Percentiles rank a stretch among this genome's conserved stretches.
These are phyloP conservation scores for Leptinotarsa peninsularis DNA, from an alignment of 2,888 invertebrate genomes.

Conservation along the genomic window DNA sequence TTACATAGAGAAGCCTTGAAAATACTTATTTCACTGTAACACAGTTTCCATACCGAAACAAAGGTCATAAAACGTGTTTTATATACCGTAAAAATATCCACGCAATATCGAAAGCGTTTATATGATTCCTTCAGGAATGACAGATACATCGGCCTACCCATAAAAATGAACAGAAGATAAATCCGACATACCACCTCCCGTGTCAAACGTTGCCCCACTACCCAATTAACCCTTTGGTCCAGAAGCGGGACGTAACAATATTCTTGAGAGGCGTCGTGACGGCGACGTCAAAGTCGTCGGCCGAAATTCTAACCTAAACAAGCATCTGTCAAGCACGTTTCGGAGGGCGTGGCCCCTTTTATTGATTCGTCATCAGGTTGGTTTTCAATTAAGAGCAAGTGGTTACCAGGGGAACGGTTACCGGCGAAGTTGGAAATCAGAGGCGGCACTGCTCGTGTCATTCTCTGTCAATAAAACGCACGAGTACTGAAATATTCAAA, in stretches of 20 bases:
- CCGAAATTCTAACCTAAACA: constrained; percentile 44
- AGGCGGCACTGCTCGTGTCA: constrained; percentile 25
- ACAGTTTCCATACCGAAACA: no score
- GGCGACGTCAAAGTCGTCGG: constrained; percentile 25
- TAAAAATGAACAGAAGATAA: neutral
- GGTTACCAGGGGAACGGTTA: constrained; percentile 66
- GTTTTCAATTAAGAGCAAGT: constrained; percentile 69
- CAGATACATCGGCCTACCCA: neutral
- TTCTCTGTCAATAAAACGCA: no score
- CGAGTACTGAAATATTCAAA: no score
- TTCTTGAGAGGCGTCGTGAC: constrained; percentile 18
- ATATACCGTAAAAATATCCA: no score
- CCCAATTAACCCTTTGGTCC: constrained; percentile 35
- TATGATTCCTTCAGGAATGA: neutral
- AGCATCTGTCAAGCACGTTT: constrained; percentile 49
- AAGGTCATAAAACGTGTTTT: no score
- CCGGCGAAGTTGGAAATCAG: constrained; percentile 45
- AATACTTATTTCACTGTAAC: no score
- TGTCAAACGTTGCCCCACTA: neutral
- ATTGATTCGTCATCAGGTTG: constrained; percentile 69
- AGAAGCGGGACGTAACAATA: constrained; percentile 11
- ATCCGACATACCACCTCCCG: neutral
- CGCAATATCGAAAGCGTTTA: neutral
- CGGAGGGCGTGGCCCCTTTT: constrained; percentile 59
- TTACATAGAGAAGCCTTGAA: no score